Percentiles rank a stretch among this genome's conserved stretches.
phyloP scores from a whole-genome alignment of 1,140 invertebrate genomes.

The Rhynchophorus ferrugineus region DNA sequence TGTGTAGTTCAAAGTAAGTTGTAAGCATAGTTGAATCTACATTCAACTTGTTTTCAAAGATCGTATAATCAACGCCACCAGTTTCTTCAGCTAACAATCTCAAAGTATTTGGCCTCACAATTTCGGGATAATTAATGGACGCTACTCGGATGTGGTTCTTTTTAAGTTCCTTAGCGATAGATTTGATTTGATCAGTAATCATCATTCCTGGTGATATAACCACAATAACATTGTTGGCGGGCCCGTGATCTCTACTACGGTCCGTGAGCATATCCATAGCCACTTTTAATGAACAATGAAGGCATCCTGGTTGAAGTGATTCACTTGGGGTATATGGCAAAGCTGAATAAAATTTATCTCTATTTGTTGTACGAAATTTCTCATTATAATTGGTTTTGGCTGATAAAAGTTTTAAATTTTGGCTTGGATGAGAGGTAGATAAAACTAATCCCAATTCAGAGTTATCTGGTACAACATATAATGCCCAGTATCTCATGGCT shows the following conservation, averaged over 20 bases:
- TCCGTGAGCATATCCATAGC: constrained; percentile 47
- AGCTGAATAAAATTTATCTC: constrained; percentile 44
- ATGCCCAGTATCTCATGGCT: constrained; percentile 50
- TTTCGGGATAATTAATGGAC: constrained; percentile 45
- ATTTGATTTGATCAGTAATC: constrained; percentile 30
- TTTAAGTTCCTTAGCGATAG: constrained; percentile 35
- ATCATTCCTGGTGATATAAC: constrained; percentile 46
- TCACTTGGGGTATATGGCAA: constrained; percentile 47
- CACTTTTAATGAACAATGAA: constrained; percentile 45
- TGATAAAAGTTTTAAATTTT: constrained; percentile 27
- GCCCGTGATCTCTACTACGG: constrained; percentile 36
- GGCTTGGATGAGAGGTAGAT: constrained; percentile 37
- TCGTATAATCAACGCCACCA: constrained; percentile 42
- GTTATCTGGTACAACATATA: constrained; percentile 45
- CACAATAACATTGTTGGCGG: constrained; percentile 49
- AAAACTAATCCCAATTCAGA: constrained; percentile 45
- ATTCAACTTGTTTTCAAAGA: constrained; percentile 46
- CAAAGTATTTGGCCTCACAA: constrained; percentile 37
- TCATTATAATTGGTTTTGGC: constrained; percentile 29
- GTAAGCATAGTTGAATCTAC: constrained; percentile 43
- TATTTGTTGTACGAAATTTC: constrained; percentile 31
- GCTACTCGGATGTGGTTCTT: constrained; percentile 41
- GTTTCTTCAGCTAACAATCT: constrained; percentile 44
- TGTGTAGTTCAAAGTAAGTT: constrained; percentile 48
- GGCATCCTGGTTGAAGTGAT: constrained; percentile 41